Evolutionary conservation across 35 echinoderm and acorn worm genomes (phyloP).

Genomic region (Acanthaster planci): DNA sequence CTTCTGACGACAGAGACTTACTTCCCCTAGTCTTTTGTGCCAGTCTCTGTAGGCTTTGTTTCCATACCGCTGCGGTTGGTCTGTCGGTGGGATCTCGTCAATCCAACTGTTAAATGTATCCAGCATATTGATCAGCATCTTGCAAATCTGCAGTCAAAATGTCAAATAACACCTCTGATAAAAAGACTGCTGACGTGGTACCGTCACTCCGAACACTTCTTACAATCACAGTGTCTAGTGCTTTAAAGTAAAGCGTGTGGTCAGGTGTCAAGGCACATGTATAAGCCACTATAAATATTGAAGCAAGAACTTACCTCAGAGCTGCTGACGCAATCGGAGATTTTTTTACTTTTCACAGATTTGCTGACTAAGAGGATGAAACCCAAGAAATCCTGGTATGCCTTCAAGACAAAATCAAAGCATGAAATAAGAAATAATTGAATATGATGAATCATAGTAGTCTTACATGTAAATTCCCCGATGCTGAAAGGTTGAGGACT

Average conservation of each 20-base stretch:
- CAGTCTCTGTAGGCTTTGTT: constrained; percentile 91
- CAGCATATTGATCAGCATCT: constrained; percentile 70
- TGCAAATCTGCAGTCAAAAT: constrained; percentile 56
- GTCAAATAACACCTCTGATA: no score
- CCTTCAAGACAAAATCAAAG: constrained; percentile 45
- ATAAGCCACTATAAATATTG: no score
- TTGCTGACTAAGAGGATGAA: constrained; percentile 73
- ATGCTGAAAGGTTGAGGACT: no score
- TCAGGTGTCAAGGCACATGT: no score
- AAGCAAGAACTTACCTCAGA: constrained; percentile 55
- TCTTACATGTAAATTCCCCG: no score
- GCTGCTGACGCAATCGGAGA: constrained; percentile 52
- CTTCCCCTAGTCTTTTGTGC: constrained; percentile 73
- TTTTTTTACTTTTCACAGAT: constrained; percentile 67
- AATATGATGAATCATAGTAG: not conserved
- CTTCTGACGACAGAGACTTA: constrained; percentile 25
- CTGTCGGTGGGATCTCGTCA: constrained; percentile 87
- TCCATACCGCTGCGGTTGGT: constrained; percentile 94
- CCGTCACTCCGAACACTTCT: no score
- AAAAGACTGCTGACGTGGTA: no score
- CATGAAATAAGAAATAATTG: not conserved
- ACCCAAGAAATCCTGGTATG: constrained; percentile 88
- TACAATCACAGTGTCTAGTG: no score
- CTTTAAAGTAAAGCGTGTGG: no score
- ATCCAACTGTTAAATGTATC: constrained; percentile 66